These are phyloP conservation scores for Dexiosoma caninum DNA, from an alignment of 2,888 invertebrate species.

Conservation along the genomic window DNA sequence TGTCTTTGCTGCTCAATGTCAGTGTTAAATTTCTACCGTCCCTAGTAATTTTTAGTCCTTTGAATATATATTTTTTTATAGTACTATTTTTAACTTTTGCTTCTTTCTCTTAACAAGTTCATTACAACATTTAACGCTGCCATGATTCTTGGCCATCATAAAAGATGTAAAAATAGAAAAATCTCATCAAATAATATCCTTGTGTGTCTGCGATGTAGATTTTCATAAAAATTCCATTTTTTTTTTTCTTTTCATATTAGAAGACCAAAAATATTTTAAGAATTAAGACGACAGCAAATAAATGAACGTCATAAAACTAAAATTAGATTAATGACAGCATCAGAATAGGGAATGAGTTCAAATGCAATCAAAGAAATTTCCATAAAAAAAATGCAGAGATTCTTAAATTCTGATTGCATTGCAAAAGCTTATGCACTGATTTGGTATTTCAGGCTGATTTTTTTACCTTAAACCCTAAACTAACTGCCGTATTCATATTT, in stretches of 20 bases:
- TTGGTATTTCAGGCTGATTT: too few relatives aligned
- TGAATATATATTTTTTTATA: not conserved
- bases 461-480: too few relatives aligned
- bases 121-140: slow-evolving; percentile 41
- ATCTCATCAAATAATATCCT: slow-evolving; percentile 11
- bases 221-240: not conserved
- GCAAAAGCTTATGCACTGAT: too few relatives aligned
- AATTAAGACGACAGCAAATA: slow-evolving; percentile 18
- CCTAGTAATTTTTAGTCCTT: not conserved
- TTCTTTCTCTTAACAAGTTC: slow-evolving; percentile 39
- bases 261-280: not conserved
- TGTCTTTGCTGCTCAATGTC: slow-evolving; percentile 33
- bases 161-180: slow-evolving; percentile 7
- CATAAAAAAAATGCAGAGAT: not conserved
- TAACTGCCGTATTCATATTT: too few relatives aligned
- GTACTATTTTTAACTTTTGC: not conserved
- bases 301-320: not conserved
- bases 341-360: slow-evolving; percentile 8
- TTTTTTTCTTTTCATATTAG: not conserved
- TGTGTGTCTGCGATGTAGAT: not conserved
- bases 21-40: slow-evolving; percentile 30
- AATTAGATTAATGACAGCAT: slow-evolving; percentile 24
- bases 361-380: not conserved
- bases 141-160: slow-evolving; percentile 20
- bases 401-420: not conserved